A percentile compares a stretch with the other conserved stretches of the same genome.
These are phyloP conservation scores for Anadara kagoshimensis DNA, from an alignment of 1,140 invertebrate genomes.

Conservation along the genomic window DNA sequence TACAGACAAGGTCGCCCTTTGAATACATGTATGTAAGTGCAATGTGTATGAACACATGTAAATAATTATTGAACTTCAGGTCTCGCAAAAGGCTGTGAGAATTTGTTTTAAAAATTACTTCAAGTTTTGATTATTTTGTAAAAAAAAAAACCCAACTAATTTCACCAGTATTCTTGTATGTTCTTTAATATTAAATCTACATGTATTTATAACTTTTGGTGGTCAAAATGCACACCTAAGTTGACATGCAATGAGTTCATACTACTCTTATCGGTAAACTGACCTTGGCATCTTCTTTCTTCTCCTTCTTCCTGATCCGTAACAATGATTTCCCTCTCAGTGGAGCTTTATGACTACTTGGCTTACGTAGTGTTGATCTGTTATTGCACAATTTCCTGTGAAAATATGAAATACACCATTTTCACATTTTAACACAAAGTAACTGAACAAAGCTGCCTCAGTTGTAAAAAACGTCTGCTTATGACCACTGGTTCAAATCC, in stretches of 20 bases:
- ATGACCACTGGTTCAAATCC: neutral
- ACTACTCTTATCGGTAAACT: neutral
- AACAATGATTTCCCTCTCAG: slow-evolving; percentile 62
- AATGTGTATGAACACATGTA: no score
- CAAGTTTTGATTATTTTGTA: no score
- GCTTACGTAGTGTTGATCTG: slow-evolving; percentile 64
- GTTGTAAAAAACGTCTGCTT: neutral
- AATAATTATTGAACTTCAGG: no score
- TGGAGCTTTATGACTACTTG: slow-evolving; percentile 70
- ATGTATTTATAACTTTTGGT: neutral
- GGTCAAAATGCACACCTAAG: neutral
- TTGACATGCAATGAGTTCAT: neutral
- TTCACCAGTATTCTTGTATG: no score
- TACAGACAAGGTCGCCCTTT: no score
- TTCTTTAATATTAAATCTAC: slow-evolving; percentile 1
- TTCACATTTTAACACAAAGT: no score
- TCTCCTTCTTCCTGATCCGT: slow-evolving; percentile 56
- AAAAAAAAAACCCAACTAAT: no score
- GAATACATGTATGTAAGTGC: no score
- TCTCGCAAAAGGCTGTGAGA: no score
- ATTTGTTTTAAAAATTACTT: no score
- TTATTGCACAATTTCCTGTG: slow-evolving; percentile 59
- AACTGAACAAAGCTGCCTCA: slow-evolving; percentile 9
- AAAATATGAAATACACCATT: slow-evolving; percentile 6
- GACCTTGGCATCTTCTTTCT: slow-evolving; percentile 58